These are phyloP conservation scores for Tauraco hartlaubi DNA, from an alignment of 2,797 vertebrate genomes.

Conservation along the genomic window DNA sequence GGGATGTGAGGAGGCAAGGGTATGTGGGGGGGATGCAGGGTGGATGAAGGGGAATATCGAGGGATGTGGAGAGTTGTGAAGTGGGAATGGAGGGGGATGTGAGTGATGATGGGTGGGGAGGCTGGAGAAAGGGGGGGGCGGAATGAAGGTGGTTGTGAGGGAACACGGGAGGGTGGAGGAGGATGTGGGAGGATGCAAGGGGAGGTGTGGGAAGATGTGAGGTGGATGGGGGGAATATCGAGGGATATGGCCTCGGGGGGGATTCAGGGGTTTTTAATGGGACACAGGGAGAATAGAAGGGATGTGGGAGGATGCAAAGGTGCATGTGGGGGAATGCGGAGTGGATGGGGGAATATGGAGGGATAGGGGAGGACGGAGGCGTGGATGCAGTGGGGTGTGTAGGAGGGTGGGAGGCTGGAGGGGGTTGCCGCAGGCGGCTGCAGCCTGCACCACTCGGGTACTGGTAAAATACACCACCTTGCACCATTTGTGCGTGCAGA, in stretches of 20 bases:
- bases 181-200: background rate
- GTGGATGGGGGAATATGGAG: too few species aligned
- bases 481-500: fast-evolving
- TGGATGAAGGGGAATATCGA: background rate
- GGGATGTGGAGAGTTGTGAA: background rate
- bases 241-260: background rate
- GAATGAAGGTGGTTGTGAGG: background rate
- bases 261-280: background rate
- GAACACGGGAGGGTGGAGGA: background rate
- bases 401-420: background rate
- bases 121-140: too few species aligned
- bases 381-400: too few species aligned
- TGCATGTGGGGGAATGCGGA: background rate
- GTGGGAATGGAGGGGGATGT: background rate
- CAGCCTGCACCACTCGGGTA: fast-evolving
- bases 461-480: background rate
- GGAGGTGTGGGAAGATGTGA: background rate
- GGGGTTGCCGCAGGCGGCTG: fast-evolving
- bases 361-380: background rate
- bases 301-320: background rate
- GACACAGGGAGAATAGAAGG: too few species aligned
- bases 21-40: too few species aligned
- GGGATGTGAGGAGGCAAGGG: too few species aligned
- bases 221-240: background rate
- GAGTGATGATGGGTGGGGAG: background rate